Evolutionary conservation across 2,113 vertebrate genomes (phyloP).

Genomic region (Megaptera novaeangliae): DNA sequence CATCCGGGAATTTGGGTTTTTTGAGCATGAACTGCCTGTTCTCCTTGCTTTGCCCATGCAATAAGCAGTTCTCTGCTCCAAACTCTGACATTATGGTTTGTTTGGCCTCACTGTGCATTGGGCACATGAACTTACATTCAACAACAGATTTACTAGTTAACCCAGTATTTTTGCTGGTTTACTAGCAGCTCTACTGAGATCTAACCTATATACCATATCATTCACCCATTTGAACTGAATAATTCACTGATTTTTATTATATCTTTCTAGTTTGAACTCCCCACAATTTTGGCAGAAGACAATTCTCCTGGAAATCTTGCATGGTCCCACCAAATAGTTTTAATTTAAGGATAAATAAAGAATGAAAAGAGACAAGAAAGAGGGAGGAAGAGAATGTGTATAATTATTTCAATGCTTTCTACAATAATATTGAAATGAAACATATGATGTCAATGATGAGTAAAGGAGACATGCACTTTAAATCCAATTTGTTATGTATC

Average conservation of each 20-base stretch:
- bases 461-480: background rate
- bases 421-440: background rate
- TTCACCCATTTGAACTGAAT: background rate
- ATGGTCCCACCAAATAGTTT: background rate
- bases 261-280: background rate
- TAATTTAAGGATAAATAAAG: constrained; percentile 10
- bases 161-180: background rate
- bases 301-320: constrained; percentile 4
- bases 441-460: background rate
- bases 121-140: background rate
- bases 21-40: background rate
- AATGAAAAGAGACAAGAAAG: background rate
- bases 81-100: background rate
- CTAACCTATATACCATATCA: background rate
- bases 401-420: background rate
- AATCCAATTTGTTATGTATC: background rate
- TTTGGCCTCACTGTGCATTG: background rate
- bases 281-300: background rate
- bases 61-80: background rate
- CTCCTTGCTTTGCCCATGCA: background rate
- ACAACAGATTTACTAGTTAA: background rate
- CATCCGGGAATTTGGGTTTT: background rate
- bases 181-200: background rate
- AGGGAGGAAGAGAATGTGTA: background rate
- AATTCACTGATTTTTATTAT: background rate